Evolutionary conservation across 1,140 invertebrate genomes (phyloP).

Genomic region (Cyrtorhinus lividipennis): DNA sequence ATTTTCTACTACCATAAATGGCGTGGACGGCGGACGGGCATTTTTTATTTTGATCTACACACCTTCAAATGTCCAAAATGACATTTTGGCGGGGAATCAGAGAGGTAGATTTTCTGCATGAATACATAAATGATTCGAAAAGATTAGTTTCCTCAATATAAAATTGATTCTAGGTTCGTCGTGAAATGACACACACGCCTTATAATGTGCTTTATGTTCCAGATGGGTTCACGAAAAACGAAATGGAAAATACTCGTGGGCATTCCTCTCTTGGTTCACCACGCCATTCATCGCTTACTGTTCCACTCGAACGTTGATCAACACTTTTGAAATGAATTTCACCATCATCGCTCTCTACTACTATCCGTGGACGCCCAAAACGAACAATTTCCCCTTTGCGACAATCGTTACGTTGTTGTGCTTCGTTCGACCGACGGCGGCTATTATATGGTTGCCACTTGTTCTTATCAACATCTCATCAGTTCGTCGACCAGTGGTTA

Average conservation of each 20-base stretch:
- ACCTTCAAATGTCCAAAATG: too few relatives aligned
- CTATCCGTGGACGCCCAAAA: conserved; percentile 51
- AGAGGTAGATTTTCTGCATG: too few relatives aligned
- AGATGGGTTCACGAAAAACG: conserved; percentile 20
- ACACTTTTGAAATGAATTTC: conserved; percentile 65
- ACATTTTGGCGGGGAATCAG: too few relatives aligned
- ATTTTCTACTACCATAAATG: too few relatives aligned
- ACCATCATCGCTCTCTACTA: conserved; percentile 63
- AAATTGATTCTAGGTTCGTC: not conserved
- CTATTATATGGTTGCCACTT: conserved; percentile 65
- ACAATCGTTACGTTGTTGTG: conserved; percentile 56
- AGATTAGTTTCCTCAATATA: not conserved
- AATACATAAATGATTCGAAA: too few relatives aligned
- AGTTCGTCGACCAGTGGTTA: conserved; percentile 23
- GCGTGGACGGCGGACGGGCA: too few relatives aligned
- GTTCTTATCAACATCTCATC: conserved; percentile 42
- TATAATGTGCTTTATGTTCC: not conserved
- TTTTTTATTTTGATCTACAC: too few relatives aligned
- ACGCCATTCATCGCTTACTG: conserved; percentile 86
- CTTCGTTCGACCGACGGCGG: conserved; percentile 63
- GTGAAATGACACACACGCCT: not conserved
- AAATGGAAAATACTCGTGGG: conserved; percentile 20
- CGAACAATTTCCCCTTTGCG: conserved; percentile 35
- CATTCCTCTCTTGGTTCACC: conserved; percentile 34
- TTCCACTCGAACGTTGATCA: conserved; percentile 65